phyloP scores from a whole-genome alignment of 1,140 invertebrate species.

The Drosophila ohnishii region DNA sequence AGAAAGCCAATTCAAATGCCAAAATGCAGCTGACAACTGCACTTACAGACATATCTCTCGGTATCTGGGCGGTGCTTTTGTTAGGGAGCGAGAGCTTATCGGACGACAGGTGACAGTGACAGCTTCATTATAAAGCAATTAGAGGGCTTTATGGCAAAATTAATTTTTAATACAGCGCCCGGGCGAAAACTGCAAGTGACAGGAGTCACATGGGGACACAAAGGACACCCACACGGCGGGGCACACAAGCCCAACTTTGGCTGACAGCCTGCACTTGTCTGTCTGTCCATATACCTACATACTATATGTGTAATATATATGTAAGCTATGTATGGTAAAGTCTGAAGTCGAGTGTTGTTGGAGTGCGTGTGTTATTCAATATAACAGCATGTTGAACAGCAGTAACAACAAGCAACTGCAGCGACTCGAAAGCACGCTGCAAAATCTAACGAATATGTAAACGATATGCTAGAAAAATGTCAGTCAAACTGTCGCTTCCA shows the following conservation, averaged over 20 bases:
- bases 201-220: slow-evolving; percentile 62
- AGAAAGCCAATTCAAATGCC: slow-evolving; percentile 2
- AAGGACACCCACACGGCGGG: slow-evolving; percentile 44
- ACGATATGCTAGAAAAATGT: slow-evolving; percentile 83
- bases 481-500: slow-evolving; percentile 82
- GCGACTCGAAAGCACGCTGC: slow-evolving; percentile 49
- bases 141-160: slow-evolving; percentile 57
- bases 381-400: slow-evolving; percentile 78
- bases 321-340: slow-evolving; percentile 7
- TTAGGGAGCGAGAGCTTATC: slow-evolving; percentile 64
- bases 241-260: slow-evolving; percentile 26
- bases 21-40: slow-evolving; percentile 29
- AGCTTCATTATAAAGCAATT: slow-evolving; percentile 81
- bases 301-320: background rate
- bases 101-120: slow-evolving; percentile 76
- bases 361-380: slow-evolving; percentile 74
- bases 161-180: slow-evolving; percentile 72
- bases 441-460: slow-evolving; percentile 81
- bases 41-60: background rate
- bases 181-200: slow-evolving; percentile 71
- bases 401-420: slow-evolving; percentile 64
- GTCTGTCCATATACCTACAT: slow-evolving; percentile 11
- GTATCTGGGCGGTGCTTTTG: slow-evolving; percentile 26
- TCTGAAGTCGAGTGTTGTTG: slow-evolving; percentile 23
- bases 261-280: slow-evolving; percentile 46